Conservation (phyloP, 2,113 vertebrate genomes). For the Otocyon megalotis region DNA sequence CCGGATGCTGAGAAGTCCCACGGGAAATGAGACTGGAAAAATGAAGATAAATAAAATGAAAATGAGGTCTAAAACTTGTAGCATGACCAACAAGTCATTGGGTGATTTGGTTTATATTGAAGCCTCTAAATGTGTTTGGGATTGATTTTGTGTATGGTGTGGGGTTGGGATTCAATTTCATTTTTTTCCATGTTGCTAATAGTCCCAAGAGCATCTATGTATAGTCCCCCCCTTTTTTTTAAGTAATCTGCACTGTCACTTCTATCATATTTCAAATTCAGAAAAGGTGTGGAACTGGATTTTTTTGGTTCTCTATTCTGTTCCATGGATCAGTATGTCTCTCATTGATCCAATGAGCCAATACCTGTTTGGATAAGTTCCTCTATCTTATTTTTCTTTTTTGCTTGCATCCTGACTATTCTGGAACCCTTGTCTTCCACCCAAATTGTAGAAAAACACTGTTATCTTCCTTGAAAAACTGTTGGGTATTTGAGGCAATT, state of each 20-base stretch:
- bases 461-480: background rate
- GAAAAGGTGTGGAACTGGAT: background rate
- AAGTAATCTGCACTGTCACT: background rate
- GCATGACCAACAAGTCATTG: background rate
- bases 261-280: background rate
- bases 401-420: background rate
- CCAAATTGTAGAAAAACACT: background rate
- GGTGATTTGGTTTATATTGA: background rate
- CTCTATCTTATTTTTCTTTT: background rate
- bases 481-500: background rate
- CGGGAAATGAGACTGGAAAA: constrained; percentile 32
- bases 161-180: background rate
- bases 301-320: background rate
- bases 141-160: background rate
- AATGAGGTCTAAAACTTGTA: constrained; percentile 1
- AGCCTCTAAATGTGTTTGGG: background rate
- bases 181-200: background rate
- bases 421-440: background rate
- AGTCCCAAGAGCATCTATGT: background rate
- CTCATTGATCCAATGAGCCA: background rate
- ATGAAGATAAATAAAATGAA: background rate
- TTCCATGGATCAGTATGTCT: background rate
- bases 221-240: background rate
- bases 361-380: background rate
- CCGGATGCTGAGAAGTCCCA: background rate